A percentile compares a stretch with the other conserved stretches of the same genome.
Evolutionary conservation across 2,888 invertebrate species (phyloP).

Genomic region (Aleiodes alternator): DNA sequence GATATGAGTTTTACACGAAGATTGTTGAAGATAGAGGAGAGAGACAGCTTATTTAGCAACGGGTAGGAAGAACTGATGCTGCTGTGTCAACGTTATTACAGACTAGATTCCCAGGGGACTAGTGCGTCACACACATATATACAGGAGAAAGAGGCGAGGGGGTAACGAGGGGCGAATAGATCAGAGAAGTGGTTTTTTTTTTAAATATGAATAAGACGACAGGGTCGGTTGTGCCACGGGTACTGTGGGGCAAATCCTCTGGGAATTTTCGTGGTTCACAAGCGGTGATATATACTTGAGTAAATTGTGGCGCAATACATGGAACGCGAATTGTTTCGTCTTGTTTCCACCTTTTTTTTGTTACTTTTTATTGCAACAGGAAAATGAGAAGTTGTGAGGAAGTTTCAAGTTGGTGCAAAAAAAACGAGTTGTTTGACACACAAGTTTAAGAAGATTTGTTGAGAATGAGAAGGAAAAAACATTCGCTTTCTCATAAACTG

Average conservation of each 20-base stretch:
- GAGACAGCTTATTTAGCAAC: slow-evolving; percentile 63
- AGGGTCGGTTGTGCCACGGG: slow-evolving; percentile 15
- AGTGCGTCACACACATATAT: slow-evolving; percentile 47
- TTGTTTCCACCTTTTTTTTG: not conserved
- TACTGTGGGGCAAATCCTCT: not conserved
- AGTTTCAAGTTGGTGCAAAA: not conserved
- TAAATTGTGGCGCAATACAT: not conserved
- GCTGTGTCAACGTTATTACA: slow-evolving; percentile 73
- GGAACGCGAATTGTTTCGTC: not conserved
- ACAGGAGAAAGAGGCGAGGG: slow-evolving; percentile 5
- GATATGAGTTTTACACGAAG: slow-evolving; percentile 35
- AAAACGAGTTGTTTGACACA: not conserved
- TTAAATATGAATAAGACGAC: slow-evolving; percentile 66
- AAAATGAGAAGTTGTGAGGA: not conserved
- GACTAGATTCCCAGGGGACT: slow-evolving; percentile 68
- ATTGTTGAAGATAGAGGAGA: slow-evolving; percentile 50
- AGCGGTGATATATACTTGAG: not conserved
- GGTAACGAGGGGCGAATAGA: slow-evolving; percentile 60
- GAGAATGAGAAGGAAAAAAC: slow-evolving; percentile 52
- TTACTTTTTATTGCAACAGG: no score
- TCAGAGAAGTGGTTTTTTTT: slow-evolving; percentile 67
- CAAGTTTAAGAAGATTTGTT: slow-evolving; percentile 48
- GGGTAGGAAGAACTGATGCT: slow-evolving; percentile 52
- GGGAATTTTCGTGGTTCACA: not conserved
- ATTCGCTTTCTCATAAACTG: slow-evolving; percentile 13